Evolutionary conservation across 1,140 invertebrate species (phyloP), one percentile per base, ranked within the genome.

Genomic region (Polyergus mexicanus): DNA sequence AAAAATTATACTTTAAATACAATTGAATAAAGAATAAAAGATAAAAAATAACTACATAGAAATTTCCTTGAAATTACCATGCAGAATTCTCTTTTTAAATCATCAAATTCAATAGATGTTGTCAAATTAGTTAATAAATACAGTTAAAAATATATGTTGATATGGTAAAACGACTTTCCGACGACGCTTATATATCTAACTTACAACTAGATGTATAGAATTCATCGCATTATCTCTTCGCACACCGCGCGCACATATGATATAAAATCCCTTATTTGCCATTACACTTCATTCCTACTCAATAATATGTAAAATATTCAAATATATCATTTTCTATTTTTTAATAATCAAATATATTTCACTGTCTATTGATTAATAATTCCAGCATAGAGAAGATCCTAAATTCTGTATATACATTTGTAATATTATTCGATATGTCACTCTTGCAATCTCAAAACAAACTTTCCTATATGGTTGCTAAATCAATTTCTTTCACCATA

Each of bases 201-300:
- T 68, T 85, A 66, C 10, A 81, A 65, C 25, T 81, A 85, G 25
- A 76, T 81, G 35, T 72, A 72, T 74, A 60, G 11, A 54, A 16
- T 65, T 16, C 7, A 11, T 77, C 38, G 16, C 38, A 58, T 74
- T 47, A 0, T 81, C 7, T 6, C 44, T 60, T 83, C 38, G 22
- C 66, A 56, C 54, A 44, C 0, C 11, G 13, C 41, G 38, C 38
- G 38, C 38, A 13, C 13, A 51, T 16, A 60, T 28, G 25, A 77
- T 63, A 28, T 66, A 16, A 77, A 32, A 78, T 22, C 41, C 19
- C 0, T 3, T 69, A 56, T 54, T 69, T 51, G 7, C 0, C 8
- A 47, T 56, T 41, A 58, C 47, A 4, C 2, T 56, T 41, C 44
- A 69, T 56, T 75, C 19, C 22, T 66, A 78, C 7, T 78, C 32